Conservation (phyloP, 92 coral and sea anemone genomes). For the Zoanthus sociatus region DNA sequence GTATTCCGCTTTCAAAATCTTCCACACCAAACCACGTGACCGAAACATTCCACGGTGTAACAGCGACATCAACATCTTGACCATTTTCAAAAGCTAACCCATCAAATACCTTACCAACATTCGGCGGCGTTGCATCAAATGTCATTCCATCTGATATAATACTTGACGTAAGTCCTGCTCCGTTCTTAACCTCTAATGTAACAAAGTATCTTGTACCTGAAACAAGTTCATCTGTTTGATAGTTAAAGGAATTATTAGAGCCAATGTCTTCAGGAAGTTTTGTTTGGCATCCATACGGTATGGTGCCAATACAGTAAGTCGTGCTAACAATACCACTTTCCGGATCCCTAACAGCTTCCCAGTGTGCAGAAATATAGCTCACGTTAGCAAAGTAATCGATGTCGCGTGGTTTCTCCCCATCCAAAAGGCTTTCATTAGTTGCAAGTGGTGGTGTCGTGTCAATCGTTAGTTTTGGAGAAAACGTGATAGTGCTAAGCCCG, state of each 20-base stretch:
- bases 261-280: slow-evolving; percentile 61
- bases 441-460: slow-evolving; percentile 87
- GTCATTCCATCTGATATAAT: slow-evolving; percentile 86
- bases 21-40: slow-evolving; percentile 91
- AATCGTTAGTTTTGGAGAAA: slow-evolving; percentile 64
- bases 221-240: slow-evolving; percentile 62
- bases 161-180: slow-evolving; percentile 77
- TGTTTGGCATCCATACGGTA: slow-evolving; percentile 86
- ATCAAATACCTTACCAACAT: slow-evolving; percentile 80
- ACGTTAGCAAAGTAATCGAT: slow-evolving; percentile 67
- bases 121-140: slow-evolving; percentile 83
- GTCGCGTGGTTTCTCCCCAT: slow-evolving; percentile 76
- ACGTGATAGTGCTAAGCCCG: slow-evolving; percentile 57
- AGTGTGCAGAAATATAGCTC: slow-evolving; percentile 72
- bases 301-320: slow-evolving; percentile 85
- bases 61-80: slow-evolving; percentile 68
- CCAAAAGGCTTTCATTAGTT: slow-evolving; percentile 69
- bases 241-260: slow-evolving; percentile 65
- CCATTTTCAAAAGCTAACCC: slow-evolving; percentile 69
- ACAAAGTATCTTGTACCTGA: slow-evolving; percentile 74
- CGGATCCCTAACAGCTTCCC: slow-evolving; percentile 84
- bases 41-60: slow-evolving; percentile 78
- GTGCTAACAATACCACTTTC: slow-evolving; percentile 79
- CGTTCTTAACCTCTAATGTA: slow-evolving; percentile 77
- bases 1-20: slow-evolving; percentile 81